A percentile compares a stretch with the other conserved stretches of the same genome.
Evolutionary conservation across 1,140 invertebrate genomes (phyloP).

Genomic region (Bombus confusus): DNA sequence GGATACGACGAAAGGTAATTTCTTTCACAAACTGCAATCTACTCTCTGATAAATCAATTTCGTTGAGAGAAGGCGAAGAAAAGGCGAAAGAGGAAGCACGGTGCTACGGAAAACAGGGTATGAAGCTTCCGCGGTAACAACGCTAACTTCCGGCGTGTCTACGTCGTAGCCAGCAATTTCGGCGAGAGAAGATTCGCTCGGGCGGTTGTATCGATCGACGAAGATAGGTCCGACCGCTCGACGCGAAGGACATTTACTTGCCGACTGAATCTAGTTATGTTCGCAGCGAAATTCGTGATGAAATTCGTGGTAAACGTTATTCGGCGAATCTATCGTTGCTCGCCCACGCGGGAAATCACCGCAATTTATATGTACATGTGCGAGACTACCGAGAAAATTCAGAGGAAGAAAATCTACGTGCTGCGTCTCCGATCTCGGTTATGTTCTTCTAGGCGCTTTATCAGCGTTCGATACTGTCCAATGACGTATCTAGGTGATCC

Average conservation of each 20-base stretch:
- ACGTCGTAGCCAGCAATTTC: slow-evolving; percentile 67
- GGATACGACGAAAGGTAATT: too few relatives aligned
- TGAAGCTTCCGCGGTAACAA: background rate
- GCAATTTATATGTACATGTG: background rate
- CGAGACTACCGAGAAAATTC: background rate
- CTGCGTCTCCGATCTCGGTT: background rate
- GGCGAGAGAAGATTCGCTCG: slow-evolving; percentile 24
- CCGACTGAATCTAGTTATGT: slow-evolving; percentile 51
- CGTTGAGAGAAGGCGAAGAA: background rate
- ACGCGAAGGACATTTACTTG: slow-evolving; percentile 70
- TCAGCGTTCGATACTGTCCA: slow-evolving; percentile 15
- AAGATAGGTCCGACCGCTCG: slow-evolving; percentile 74
- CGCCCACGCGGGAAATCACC: slow-evolving; percentile 8
- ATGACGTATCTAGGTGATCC: background rate
- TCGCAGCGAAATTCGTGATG: background rate
- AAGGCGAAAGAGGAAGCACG: background rate
- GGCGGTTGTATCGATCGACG: slow-evolving; percentile 76
- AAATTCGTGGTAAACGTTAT: slow-evolving; percentile 28
- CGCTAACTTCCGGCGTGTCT: slow-evolving; percentile 10
- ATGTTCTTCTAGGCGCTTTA: slow-evolving; percentile 1
- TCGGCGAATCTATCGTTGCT: background rate
- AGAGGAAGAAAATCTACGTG: background rate
- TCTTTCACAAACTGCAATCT: background rate
- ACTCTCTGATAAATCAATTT: too few relatives aligned
- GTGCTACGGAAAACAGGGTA: background rate